A percentile compares a stretch with the other conserved stretches of the same genome.
These are phyloP conservation scores for Silurus aristotelis DNA, from an alignment of 2,797 vertebrate genomes.

Conservation along the genomic window DNA sequence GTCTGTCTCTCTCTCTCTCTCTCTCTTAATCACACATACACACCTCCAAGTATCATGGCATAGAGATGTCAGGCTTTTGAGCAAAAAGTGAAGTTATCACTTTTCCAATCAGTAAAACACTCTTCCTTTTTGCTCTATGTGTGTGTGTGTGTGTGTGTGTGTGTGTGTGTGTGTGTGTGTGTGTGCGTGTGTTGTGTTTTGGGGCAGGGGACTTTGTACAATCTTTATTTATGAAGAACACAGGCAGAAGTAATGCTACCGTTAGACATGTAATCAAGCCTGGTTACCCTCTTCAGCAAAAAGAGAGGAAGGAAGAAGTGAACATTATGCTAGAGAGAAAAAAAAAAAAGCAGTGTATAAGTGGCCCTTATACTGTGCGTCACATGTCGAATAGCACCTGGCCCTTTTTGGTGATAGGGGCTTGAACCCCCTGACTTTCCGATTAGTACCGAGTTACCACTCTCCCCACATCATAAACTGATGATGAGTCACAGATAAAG, in stretches of 20 bases:
- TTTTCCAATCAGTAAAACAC: background rate
- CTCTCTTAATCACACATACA: slow-evolving; percentile 9
- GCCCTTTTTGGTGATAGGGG: background rate
- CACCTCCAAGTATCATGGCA: background rate
- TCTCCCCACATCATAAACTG: background rate
- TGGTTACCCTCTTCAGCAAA: slow-evolving; percentile 7
- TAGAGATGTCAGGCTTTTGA: background rate
- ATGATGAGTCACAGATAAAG: background rate
- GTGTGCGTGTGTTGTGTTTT: background rate
- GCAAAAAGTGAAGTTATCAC: background rate
- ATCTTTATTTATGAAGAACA: slow-evolving; percentile 29
- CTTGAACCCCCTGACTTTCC: too few species aligned
- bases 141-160: background rate
- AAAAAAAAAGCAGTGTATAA: background rate
- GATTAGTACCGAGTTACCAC: too few species aligned
- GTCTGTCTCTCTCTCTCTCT: too few species aligned
- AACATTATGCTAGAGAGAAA: background rate
- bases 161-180: background rate
- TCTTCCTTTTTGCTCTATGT: background rate
- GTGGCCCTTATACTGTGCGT: background rate
- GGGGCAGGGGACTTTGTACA: background rate
- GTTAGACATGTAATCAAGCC: slow-evolving; percentile 2
- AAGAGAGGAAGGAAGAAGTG: background rate
- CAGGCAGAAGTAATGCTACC: slow-evolving; percentile 14
- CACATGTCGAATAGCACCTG: slow-evolving; percentile 8